Percentiles rank a stretch among this genome's conserved stretches.
phyloP scores from a whole-genome alignment of 2,888 invertebrate species.

The Drosophila quinaria region DNA sequence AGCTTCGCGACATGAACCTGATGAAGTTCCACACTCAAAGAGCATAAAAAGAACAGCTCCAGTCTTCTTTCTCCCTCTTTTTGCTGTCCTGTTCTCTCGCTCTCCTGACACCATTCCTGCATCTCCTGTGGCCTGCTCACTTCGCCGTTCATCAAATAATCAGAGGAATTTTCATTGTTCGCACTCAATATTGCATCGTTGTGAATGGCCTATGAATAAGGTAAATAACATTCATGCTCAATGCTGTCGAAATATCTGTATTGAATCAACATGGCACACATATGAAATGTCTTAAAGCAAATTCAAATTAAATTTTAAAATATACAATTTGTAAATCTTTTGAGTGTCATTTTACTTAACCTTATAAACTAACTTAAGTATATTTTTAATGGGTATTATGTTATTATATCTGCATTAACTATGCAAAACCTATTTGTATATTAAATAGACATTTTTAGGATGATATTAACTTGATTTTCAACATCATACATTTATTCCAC shows the following conservation, averaged over 20 bases:
- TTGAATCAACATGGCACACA: no score
- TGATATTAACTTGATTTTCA: no score
- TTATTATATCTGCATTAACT: background rate
- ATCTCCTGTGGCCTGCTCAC: constrained; percentile 14
- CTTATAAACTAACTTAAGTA: no score
- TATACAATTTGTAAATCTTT: no score
- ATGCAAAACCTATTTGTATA: background rate
- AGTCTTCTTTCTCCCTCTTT: background rate
- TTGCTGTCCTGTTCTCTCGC: no score
- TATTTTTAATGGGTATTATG: no score
- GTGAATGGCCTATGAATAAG: constrained; percentile 8
- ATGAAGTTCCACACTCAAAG: constrained; percentile 8
- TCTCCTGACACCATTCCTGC: background rate
- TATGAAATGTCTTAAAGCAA: no score
- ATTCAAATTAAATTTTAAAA: no score
- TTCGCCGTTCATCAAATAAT: constrained; percentile 32
- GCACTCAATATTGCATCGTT: constrained; percentile 11
- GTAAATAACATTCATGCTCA: background rate
- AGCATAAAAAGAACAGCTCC: constrained; percentile 22
- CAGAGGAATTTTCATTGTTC: constrained; percentile 17
- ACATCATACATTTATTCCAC: no score
- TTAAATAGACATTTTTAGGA: background rate
- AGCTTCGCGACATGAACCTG: background rate
- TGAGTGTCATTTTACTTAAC: no score
- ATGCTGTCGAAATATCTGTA: no score